Base-by-base conservation (phyloP, 2,113 vertebrate species). In the Mus spicilegus region DNA sequence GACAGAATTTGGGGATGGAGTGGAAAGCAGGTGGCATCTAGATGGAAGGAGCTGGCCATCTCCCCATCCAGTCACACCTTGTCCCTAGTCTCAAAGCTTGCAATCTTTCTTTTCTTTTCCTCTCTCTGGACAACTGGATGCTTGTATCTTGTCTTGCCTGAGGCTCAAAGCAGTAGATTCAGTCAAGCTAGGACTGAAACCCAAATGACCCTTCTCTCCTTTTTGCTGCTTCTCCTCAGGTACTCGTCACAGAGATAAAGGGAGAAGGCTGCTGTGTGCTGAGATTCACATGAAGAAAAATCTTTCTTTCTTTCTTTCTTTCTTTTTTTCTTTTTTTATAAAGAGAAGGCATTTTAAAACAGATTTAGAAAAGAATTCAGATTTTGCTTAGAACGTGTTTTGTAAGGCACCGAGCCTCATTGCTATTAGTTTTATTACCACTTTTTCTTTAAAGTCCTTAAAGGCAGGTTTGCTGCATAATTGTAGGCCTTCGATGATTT, bases 381-480 rank as follows among this genome's bases (percentile, higher is more conserved):
- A 84, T 54, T 30, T 67, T 88, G 49, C 61, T 51, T 65, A 61
- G n/a, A 88, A 90, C n/a, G 89, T 54, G 93, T 42, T 93, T 93
- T 70, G 3, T 70, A 90, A 36, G 39, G 63, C 14, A 39, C 84
- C 92, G 51, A 75, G 87, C 61, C 49, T 80, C 42, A 75, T 1
- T 61, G 24, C 19, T 67, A 33, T 86, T 46, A 11, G 14, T 94
- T 94, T 95, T 58, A 90, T 58, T 30, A 58, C 30, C 36, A 94
- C 24, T 56, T 84, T 85, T 75, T 86, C 61, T 93, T 36, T 13
- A 13, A 54, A 30, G 67, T 49, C 85, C 72, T 56, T 4, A 58
- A 93, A 95, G 49, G 5, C 65, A 63, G 72, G 65, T 88, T 0
- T 30, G 26, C 17, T 76, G 42, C 46, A 91, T 19, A 72, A 75